These are phyloP conservation scores for Pelosia muscerda DNA, from an alignment of 2,888 invertebrate species.

Conservation along the genomic window DNA sequence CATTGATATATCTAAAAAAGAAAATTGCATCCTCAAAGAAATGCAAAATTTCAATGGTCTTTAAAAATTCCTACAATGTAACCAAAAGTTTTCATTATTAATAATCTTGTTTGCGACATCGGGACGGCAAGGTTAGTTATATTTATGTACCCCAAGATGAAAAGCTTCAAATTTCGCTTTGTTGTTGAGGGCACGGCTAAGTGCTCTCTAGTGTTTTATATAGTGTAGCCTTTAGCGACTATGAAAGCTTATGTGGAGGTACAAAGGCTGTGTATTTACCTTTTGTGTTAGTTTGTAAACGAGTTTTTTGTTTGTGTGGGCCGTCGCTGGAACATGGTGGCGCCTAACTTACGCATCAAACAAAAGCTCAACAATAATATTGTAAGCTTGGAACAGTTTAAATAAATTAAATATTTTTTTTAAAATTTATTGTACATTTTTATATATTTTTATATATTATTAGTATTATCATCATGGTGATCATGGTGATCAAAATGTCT, in stretches of 20 bases:
- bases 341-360: constrained; percentile 3
- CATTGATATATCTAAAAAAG: too few species aligned
- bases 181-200: constrained; percentile 1
- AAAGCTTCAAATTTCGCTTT: constrained; percentile 8
- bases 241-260: constrained; percentile 8
- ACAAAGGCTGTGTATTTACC: constrained; percentile 13
- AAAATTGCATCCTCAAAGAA: too few species aligned
- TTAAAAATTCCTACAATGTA: not conserved
- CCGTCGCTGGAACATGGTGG: not conserved
- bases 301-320: constrained; percentile 6
- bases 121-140: constrained; percentile 26
- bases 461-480: too few species aligned
- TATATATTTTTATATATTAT: too few species aligned
- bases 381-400: not conserved
- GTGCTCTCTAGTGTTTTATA: constrained; percentile 10
- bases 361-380: constrained; percentile 6
- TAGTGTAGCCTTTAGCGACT: constrained; percentile 9
- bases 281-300: constrained; percentile 16
- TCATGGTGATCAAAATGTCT: too few species aligned
- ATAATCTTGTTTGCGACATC: not conserved
- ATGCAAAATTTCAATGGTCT: too few species aligned
- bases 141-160: constrained; percentile 28
- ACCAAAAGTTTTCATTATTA: not conserved
- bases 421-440: too few species aligned
- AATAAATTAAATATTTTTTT: too few species aligned